Conservation (phyloP, 1,140 invertebrate species). For the Apis florea region DNA sequence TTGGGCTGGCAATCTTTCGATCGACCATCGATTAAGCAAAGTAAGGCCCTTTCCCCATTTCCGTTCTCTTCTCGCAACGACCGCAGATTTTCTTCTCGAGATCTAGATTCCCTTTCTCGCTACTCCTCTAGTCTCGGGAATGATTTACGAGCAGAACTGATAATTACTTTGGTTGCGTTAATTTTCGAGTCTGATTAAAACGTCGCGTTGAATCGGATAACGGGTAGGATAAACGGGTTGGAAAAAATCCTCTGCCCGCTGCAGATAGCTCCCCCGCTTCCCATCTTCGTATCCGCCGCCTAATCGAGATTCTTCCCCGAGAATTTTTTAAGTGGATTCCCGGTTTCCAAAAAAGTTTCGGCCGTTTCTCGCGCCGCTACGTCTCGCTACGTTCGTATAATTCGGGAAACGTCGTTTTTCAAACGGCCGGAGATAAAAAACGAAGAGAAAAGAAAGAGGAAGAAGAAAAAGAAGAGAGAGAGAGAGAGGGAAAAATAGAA, state of each 20-base stretch:
- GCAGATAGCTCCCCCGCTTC: constrained; percentile 29
- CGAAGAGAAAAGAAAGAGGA: too few relatives aligned
- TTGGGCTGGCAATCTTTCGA: too few relatives aligned
- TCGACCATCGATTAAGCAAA: too few relatives aligned
- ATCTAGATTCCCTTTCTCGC: too few relatives aligned
- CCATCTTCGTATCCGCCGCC: constrained; percentile 6
- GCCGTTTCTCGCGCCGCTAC: too few relatives aligned
- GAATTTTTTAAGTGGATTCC: constrained; percentile 10
- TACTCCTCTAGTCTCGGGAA: background rate
- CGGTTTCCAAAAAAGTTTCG: background rate
- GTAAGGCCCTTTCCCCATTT: too few relatives aligned
- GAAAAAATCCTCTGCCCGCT: constrained; percentile 42
- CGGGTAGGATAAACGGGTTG: constrained; percentile 39
- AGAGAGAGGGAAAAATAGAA: constrained; percentile 14
- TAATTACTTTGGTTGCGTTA: constrained; percentile 51
- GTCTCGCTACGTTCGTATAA: too few relatives aligned
- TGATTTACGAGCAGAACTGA: constrained; percentile 45
- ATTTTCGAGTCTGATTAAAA: constrained; percentile 48
- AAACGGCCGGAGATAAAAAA: too few relatives aligned
- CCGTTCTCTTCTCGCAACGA: too few relatives aligned
- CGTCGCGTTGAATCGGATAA: constrained; percentile 42
- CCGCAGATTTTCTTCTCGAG: too few relatives aligned
- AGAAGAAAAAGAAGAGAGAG: too few relatives aligned
- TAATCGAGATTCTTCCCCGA: constrained; percentile 15
- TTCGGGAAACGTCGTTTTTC: too few relatives aligned